Conservation (phyloP, 2,797 vertebrate species). For the Mycteria americana region DNA sequence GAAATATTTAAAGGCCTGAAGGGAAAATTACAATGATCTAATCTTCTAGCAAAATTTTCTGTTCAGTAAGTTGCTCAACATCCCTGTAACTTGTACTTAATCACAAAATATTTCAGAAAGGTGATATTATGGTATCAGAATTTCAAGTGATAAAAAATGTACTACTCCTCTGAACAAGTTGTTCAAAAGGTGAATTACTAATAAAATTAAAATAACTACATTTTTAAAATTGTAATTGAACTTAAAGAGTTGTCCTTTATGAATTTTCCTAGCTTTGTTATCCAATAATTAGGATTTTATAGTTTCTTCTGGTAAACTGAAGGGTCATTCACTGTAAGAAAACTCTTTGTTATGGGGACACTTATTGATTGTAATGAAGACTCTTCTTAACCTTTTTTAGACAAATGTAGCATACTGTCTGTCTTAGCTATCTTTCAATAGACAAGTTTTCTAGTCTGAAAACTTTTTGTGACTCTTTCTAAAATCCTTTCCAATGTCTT, state of each 20-base stretch:
- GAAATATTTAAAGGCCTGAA: neutral
- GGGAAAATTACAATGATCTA: neutral
- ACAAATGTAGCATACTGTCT: neutral
- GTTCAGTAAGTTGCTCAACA: neutral
- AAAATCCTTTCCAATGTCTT: neutral
- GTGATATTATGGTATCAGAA: neutral
- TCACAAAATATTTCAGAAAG: neutral
- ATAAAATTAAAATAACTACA: neutral
- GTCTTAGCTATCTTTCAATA: neutral
- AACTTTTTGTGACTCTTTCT: neutral
- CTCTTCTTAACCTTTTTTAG: neutral
- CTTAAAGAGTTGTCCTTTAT: neutral
- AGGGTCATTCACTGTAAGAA: neutral
- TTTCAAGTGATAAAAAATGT: neutral
- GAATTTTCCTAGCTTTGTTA: neutral
- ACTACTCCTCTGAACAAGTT: neutral
- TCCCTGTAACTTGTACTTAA: neutral
- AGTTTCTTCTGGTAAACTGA: neutral
- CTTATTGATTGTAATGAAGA: neutral
- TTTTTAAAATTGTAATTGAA: neutral
- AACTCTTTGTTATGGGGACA: rapidly evolving
- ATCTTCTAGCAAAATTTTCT: neutral
- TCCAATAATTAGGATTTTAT: neutral
- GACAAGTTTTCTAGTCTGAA: neutral
- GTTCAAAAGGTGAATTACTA: neutral